These are phyloP conservation scores for Corythornis vintsioides DNA, from an alignment of 2,113 vertebrate species.

Conservation along the genomic window DNA sequence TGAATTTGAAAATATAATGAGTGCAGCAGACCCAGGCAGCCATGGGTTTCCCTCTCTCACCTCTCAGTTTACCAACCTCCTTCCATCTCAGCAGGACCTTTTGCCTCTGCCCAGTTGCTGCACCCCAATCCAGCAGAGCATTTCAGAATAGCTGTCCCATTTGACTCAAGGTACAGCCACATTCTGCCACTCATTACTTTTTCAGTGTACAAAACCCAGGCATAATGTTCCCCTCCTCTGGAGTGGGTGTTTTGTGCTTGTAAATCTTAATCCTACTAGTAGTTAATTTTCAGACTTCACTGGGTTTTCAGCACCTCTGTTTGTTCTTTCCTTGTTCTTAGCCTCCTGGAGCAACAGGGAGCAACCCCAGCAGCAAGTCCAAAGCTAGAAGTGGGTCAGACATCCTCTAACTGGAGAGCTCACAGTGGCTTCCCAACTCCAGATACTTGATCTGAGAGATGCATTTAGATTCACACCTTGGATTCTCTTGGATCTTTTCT, in stretches of 20 bases:
- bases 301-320: neutral
- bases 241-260: neutral
- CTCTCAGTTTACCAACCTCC: neutral
- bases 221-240: neutral
- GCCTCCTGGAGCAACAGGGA: neutral
- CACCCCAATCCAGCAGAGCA: neutral
- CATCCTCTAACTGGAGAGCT: neutral
- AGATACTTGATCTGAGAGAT: neutral
- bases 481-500: neutral
- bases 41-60: neutral
- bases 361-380: neutral
- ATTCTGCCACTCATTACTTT: neutral
- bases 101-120: neutral
- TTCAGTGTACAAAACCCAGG: neutral
- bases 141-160: neutral
- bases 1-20: neutral
- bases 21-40: fast-evolving
- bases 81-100: neutral
- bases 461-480: neutral
- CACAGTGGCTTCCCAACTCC: neutral
- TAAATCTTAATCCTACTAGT: neutral
- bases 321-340: neutral
- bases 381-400: neutral
- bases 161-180: neutral
- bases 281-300: neutral